Percentiles rank a stretch among this genome's conserved stretches.
Evolutionary conservation across 2,888 invertebrate species (phyloP).

Genomic region (Drosophila longiperda): DNA sequence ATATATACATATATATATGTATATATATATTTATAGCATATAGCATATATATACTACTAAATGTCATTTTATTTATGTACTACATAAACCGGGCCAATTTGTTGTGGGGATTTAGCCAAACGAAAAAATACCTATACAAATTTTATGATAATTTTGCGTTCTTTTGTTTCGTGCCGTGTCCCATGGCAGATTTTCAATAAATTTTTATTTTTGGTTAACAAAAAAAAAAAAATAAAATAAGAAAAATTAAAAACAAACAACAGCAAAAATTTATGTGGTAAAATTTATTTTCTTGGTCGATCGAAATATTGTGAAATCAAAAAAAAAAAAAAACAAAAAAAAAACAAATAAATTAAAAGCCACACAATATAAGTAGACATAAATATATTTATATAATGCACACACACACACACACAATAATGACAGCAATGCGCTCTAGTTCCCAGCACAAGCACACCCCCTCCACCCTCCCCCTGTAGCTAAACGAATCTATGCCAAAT

Average conservation of each 20-base stretch:
- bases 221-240: constrained; percentile 11
- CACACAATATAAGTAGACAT: constrained; percentile 61
- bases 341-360: constrained; percentile 78
- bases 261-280: constrained; percentile 70
- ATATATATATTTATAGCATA: neutral
- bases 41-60: constrained; percentile 1
- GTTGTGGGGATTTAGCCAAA: constrained; percentile 6
- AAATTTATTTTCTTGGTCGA: constrained; percentile 74
- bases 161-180: constrained; percentile 53
- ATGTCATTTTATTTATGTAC: constrained; percentile 25
- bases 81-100: constrained; percentile 25
- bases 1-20: neutral
- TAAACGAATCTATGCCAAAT: constrained; percentile 72
- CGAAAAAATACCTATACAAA: constrained; percentile 43
- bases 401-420: constrained; percentile 30
- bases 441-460: constrained; percentile 69
- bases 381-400: constrained; percentile 38
- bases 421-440: constrained; percentile 74
- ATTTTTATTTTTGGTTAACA: constrained; percentile 44
- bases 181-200: constrained; percentile 65
- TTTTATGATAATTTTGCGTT: constrained; percentile 71
- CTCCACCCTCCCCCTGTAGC: neutral
- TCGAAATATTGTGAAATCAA: constrained; percentile 81
- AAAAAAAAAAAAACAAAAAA: constrained; percentile 79
- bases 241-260: constrained; percentile 8